Percentiles rank a stretch among this genome's conserved stretches.
These are phyloP conservation scores for Argyresthia albistria DNA, from an alignment of 2,888 invertebrate genomes.

Conservation along the genomic window DNA sequence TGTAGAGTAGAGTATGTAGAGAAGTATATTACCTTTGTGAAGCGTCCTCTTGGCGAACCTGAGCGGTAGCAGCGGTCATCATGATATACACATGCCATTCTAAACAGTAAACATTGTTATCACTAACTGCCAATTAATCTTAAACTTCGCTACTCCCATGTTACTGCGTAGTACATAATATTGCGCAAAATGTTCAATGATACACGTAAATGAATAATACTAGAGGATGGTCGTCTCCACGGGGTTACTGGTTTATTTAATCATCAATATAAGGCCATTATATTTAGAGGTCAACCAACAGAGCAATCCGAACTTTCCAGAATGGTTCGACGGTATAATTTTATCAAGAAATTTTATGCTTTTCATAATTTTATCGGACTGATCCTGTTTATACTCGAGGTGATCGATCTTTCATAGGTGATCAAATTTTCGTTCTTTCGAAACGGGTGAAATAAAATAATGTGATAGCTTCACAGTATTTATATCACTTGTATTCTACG, in stretches of 20 bases:
- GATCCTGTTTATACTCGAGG: too few relatives aligned
- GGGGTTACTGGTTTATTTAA: conserved; percentile 33
- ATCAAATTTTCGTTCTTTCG: neutral
- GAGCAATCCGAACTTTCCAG: conserved; percentile 37
- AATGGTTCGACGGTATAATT: conserved; percentile 28
- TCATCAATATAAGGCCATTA: conserved; percentile 48
- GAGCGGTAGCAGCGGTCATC: too few relatives aligned
- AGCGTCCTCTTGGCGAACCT: too few relatives aligned
- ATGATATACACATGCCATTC: too few relatives aligned
- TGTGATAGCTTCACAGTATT: neutral
- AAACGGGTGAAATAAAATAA: neutral
- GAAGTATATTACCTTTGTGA: too few relatives aligned
- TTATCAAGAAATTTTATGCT: conserved; percentile 9
- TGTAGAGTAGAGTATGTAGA: too few relatives aligned
- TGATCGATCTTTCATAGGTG: neutral
- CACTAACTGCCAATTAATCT: too few relatives aligned
- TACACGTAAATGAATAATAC: neutral
- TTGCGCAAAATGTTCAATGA: too few relatives aligned
- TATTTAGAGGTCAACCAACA: conserved; percentile 56
- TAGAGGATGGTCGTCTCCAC: conserved; percentile 21
- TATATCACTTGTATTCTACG: too few relatives aligned
- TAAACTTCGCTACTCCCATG: too few relatives aligned
- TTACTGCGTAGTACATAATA: too few relatives aligned
- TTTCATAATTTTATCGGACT: neutral
- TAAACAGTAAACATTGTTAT: too few relatives aligned